Evolutionary conservation across 2,797 vertebrate genomes (phyloP).

Genomic region (Lepus townsendii): DNA sequence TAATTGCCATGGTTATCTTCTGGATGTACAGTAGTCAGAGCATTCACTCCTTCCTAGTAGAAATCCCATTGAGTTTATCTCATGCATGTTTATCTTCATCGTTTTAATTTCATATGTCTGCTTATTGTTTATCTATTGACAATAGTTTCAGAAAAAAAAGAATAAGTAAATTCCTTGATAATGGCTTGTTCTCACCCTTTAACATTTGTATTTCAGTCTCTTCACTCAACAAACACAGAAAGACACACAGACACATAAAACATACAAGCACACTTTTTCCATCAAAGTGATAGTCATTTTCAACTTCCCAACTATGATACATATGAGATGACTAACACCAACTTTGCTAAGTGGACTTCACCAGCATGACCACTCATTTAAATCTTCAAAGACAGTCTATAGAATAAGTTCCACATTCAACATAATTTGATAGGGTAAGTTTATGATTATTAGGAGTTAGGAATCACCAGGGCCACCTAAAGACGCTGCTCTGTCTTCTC

Average conservation of each 20-base stretch:
- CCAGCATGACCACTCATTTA: too few relatives aligned
- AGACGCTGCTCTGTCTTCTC: background rate
- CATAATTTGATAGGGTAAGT: background rate
- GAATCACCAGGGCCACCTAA: background rate
- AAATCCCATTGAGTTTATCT: background rate
- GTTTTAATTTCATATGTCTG: background rate
- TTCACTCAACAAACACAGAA: background rate
- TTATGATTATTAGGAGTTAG: background rate
- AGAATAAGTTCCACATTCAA: background rate
- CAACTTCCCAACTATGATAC: background rate
- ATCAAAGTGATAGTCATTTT: background rate
- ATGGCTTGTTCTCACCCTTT: background rate
- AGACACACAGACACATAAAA: background rate
- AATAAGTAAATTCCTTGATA: background rate
- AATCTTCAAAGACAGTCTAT: background rate
- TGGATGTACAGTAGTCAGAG: background rate
- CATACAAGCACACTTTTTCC: background rate
- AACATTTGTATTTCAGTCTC: background rate
- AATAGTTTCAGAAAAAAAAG: background rate
- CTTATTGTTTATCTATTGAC: background rate
- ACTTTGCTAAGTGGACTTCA: background rate
- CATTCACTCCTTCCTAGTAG: background rate
- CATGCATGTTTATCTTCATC: background rate
- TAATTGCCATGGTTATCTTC: rapidly evolving
- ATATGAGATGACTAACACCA: background rate